A percentile compares a stretch with the other conserved stretches of the same genome.
phyloP scores from a whole-genome alignment of 2,113 vertebrate genomes.

The Sarotherodon lohbergeri region DNA sequence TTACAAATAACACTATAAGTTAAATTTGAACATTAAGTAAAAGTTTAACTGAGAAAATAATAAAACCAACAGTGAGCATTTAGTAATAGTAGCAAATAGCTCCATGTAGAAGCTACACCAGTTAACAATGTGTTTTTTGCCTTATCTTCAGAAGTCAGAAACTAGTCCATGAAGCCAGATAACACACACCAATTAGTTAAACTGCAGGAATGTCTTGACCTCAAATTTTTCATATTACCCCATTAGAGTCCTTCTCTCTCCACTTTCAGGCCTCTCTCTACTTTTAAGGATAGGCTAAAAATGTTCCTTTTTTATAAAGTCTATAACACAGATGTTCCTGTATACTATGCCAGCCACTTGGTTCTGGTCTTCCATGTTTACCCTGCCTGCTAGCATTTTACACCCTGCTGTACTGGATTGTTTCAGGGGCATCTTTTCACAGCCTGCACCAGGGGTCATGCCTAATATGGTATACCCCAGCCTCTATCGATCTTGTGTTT shows the following conservation, averaged over 20 bases:
- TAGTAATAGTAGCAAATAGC: neutral
- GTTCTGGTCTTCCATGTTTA: neutral
- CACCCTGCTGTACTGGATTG: neutral
- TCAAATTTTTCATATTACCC: neutral
- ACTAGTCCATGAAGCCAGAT: neutral
- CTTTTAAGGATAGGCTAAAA: neutral
- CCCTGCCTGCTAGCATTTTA: neutral
- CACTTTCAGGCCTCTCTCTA: neutral
- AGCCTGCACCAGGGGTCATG: neutral
- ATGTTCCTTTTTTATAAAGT: neutral
- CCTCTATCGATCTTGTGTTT: neutral
- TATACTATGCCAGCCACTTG: neutral
- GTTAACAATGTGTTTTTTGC: neutral
- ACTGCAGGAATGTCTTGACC: neutral
- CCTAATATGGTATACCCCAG: neutral
- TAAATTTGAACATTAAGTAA: neutral
- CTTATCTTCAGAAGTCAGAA: neutral
- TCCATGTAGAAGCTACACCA: neutral
- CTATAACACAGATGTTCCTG: neutral
- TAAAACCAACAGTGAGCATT: neutral
- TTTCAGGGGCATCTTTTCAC: neutral
- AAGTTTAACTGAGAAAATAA: neutral
- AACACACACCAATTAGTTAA: neutral
- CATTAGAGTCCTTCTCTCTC: neutral
- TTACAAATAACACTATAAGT: neutral